Percentiles rank a stretch among this genome's conserved stretches.
phyloP scores from a whole-genome alignment of 2,797 vertebrate genomes.

The Anguilla obscura region DNA sequence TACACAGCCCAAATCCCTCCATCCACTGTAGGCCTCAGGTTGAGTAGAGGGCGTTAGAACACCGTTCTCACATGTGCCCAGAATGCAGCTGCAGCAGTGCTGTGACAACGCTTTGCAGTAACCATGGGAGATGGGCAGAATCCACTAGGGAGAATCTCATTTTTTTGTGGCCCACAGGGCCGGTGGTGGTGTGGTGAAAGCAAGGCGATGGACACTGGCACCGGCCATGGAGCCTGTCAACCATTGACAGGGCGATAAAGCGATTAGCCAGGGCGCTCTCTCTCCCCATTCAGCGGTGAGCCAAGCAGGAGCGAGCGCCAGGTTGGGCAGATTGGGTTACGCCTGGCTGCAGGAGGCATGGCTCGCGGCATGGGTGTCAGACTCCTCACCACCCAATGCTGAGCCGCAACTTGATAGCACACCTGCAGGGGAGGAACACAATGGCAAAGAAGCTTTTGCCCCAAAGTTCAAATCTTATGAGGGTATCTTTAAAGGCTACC shows the following conservation, averaged over 20 bases:
- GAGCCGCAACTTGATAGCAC: neutral
- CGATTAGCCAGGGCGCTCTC: neutral
- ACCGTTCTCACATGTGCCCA: neutral
- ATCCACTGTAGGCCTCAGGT: neutral
- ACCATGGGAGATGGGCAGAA: neutral
- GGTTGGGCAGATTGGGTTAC: conserved; percentile 12
- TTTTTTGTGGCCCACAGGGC: neutral
- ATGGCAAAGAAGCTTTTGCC: neutral
- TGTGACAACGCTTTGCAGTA: neutral
- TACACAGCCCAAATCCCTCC: neutral
- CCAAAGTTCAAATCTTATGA: conserved; percentile 5
- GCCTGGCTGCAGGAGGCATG: neutral
- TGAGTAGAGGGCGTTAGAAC: neutral
- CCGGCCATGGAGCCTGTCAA: neutral
- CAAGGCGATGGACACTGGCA: neutral
- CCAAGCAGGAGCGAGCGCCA: neutral
- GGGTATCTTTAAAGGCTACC: neutral
- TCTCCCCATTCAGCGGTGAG: neutral
- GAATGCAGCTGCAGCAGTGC: neutral
- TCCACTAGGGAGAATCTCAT: neutral
- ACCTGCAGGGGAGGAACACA: neutral
- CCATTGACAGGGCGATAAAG: neutral
- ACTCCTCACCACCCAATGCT: neutral
- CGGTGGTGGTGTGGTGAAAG: neutral
- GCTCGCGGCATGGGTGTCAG: neutral